These are phyloP conservation scores for Diadophis punctatus DNA, from an alignment of 2,113 vertebrate species.

Conservation along the genomic window DNA sequence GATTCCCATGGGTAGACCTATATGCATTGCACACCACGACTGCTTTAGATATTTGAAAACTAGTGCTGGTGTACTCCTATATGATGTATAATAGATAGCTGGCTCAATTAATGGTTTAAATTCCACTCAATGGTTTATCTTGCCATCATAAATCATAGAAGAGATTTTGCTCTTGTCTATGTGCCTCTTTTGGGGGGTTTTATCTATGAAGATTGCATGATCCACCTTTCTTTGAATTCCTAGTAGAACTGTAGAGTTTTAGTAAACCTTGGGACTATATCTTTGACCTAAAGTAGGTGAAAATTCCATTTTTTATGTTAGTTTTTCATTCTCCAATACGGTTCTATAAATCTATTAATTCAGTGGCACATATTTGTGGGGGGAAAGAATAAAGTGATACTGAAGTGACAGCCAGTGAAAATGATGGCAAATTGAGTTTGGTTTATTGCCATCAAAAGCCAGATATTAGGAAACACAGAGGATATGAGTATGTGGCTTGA, in stretches of 20 bases:
- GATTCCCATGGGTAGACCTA: not conserved
- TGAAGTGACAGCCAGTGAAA: not conserved
- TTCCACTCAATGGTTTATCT: not conserved
- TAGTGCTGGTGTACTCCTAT: not conserved
- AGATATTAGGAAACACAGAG: not conserved
- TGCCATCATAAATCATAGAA: not conserved
- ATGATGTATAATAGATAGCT: not conserved
- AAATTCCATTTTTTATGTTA: conserved; percentile 11
- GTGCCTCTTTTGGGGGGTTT: not conserved
- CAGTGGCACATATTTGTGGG: not conserved
- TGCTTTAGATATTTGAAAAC: not conserved
- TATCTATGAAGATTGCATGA: not conserved
- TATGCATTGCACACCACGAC: not conserved
- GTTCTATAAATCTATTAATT: conserved; percentile 12
- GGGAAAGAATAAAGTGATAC: not conserved
- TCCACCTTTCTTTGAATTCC: not conserved
- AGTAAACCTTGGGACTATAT: conserved; percentile 14
- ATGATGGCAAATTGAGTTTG: too few relatives aligned
- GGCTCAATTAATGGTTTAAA: not conserved
- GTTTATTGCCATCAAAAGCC: not conserved
- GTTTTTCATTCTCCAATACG: conserved; percentile 29
- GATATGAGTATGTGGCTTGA: not conserved
- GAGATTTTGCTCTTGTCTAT: not conserved
- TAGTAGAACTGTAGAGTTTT: not conserved
- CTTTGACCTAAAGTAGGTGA: conserved; percentile 22